phyloP scores from a whole-genome alignment of 2,113 vertebrate genomes.

The Baryphthengus martii region DNA sequence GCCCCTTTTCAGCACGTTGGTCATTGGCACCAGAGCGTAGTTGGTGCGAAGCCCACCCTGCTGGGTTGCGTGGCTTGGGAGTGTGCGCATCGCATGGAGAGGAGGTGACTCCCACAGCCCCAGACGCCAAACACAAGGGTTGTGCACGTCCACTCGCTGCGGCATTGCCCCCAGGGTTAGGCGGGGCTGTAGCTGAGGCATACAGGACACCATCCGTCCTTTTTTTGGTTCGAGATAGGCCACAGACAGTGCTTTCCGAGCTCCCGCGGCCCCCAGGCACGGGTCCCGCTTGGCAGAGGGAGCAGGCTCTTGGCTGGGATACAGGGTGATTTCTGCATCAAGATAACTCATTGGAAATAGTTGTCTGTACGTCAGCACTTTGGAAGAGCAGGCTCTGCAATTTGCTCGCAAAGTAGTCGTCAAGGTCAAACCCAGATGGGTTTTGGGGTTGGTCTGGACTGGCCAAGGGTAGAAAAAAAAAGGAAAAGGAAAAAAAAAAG shows the following conservation, averaged over 20 bases:
- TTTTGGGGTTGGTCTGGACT: background rate
- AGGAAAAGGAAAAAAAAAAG: background rate
- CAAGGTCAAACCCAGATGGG: slow-evolving; percentile 33
- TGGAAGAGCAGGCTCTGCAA: background rate
- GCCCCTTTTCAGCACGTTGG: background rate
- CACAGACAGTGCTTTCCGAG: background rate
- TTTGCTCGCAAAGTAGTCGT: background rate
- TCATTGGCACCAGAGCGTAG: background rate
- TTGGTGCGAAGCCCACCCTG: background rate
- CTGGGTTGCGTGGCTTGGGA: background rate
- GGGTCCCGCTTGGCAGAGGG: background rate
- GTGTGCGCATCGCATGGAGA: accelerated
- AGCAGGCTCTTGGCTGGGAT: slow-evolving; percentile 13
- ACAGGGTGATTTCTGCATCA: background rate
- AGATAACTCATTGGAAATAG: slow-evolving; percentile 29
- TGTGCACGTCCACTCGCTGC: no score
- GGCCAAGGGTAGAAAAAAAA: background rate
- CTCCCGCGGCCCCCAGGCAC: background rate
- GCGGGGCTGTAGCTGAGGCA: background rate
- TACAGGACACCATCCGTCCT: background rate
- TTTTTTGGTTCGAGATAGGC: background rate
- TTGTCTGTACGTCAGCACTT: slow-evolving; percentile 34
- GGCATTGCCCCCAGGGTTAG: background rate
- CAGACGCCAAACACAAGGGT: accelerated
- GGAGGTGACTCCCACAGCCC: background rate